Percentiles rank a stretch among this genome's conserved stretches.
Evolutionary conservation across 2,113 vertebrate species (phyloP).

Genomic region (Struthio camelus): DNA sequence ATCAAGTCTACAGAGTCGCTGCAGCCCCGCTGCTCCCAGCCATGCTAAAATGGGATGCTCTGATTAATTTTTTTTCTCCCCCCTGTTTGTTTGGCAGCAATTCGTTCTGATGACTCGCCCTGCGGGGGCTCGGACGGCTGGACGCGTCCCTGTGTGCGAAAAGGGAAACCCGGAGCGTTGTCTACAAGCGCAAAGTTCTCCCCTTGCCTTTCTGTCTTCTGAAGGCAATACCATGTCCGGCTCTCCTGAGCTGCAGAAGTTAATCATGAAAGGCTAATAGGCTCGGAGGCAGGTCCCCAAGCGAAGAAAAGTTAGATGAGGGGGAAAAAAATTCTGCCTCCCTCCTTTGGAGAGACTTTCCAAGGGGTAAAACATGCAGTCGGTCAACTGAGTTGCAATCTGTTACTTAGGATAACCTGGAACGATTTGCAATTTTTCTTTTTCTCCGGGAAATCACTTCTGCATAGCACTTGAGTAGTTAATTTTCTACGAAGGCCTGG

Average conservation of each 20-base stretch:
- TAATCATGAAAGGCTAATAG: conserved; percentile 20
- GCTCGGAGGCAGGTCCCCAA: neutral
- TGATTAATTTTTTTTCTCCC: conserved; percentile 26
- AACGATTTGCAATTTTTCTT: neutral
- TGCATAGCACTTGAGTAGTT: neutral
- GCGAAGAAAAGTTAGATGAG: neutral
- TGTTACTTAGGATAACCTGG: neutral
- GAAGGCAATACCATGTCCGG: neutral
- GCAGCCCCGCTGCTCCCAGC: conserved; percentile 36
- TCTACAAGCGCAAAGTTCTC: neutral
- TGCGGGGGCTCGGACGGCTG: neutral
- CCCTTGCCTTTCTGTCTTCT: neutral
- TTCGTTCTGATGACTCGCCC: conserved; percentile 15
- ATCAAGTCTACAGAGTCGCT: conserved; percentile 28
- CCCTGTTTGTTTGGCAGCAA: neutral
- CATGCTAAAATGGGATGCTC: conserved; percentile 18
- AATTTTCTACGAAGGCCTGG: neutral
- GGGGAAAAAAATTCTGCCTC: neutral
- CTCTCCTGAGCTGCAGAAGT: neutral
- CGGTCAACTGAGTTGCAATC: neutral
- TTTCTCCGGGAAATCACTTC: neutral
- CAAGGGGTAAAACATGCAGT: neutral
- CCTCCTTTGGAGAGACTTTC: neutral
- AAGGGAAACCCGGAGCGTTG: neutral
- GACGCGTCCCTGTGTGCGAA: neutral